phyloP scores from a whole-genome alignment of 2,113 vertebrate genomes.

The Potamarius usumacintae region DNA sequence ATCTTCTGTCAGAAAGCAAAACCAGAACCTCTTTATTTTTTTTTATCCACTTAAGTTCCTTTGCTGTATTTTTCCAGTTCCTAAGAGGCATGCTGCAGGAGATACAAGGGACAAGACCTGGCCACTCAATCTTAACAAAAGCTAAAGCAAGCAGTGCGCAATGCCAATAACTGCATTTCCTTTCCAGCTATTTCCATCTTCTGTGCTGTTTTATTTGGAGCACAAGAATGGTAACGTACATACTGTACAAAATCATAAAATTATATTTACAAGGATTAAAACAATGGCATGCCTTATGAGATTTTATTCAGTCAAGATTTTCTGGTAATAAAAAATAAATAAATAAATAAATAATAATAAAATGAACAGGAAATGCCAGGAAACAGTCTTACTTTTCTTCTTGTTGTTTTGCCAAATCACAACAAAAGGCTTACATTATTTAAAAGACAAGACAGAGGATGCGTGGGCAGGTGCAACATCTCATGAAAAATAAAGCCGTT shows the following conservation, averaged over 20 bases:
- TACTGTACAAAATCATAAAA: background rate
- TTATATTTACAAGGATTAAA: conserved; percentile 1
- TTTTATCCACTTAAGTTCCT: conserved; percentile 50
- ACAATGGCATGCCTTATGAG: background rate
- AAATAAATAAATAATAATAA: background rate
- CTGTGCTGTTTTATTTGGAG: conserved; percentile 12
- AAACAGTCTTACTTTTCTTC: conserved; percentile 4
- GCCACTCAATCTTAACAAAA: conserved; percentile 61
- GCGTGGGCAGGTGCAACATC: background rate
- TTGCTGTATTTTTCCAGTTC: conserved; percentile 50
- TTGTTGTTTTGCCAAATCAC: conserved; percentile 8
- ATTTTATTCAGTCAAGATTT: background rate
- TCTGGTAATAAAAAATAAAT: background rate
- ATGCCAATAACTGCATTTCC: conserved; percentile 8
- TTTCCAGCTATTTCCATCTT: conserved; percentile 20
- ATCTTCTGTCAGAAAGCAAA: conserved; percentile 44
- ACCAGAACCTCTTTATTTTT: conserved; percentile 53
- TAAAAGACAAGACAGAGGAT: conserved; percentile 21
- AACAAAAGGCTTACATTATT: conserved; percentile 21
- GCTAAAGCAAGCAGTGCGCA: conserved; percentile 58
- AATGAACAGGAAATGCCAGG: conserved; percentile 4
- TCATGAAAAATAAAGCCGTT: background rate
- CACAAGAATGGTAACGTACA: background rate
- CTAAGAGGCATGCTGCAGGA: conserved; percentile 60
- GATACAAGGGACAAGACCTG: conserved; percentile 61